These are phyloP conservation scores for Dryadula phaetusa DNA, from an alignment of 2,888 invertebrate genomes.

Conservation along the genomic window DNA sequence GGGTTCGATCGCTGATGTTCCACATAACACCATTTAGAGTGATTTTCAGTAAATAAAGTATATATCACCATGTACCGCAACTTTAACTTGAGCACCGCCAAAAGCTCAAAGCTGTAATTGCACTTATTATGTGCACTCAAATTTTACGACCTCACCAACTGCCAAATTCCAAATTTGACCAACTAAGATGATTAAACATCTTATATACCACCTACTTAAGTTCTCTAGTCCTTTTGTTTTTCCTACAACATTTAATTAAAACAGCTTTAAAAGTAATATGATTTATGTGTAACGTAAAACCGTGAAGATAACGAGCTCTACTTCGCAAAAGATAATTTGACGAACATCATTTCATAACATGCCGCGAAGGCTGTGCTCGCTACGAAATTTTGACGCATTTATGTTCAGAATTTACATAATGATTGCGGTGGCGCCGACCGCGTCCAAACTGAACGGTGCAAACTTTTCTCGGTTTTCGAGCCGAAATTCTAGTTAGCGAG, in stretches of 20 bases:
- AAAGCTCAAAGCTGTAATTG: conserved; percentile 70
- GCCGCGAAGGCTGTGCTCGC: conserved; percentile 61
- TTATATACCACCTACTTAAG: conserved; percentile 14
- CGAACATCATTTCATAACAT: conserved; percentile 59
- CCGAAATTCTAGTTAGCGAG: conserved; percentile 82
- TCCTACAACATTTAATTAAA: background rate
- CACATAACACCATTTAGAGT: conserved; percentile 73
- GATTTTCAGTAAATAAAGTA: conserved; percentile 79
- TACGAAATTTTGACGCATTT: conserved; percentile 61
- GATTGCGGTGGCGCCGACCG: conserved; percentile 78
- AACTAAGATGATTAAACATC: conserved; percentile 64
- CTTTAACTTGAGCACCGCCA: conserved; percentile 65
- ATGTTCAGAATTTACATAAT: conserved; percentile 76
- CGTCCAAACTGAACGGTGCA: conserved; percentile 65
- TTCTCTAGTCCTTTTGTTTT: background rate
- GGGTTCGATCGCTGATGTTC: conserved; percentile 58
- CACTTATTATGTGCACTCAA: conserved; percentile 81
- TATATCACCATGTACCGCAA: conserved; percentile 62
- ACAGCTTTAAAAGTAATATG: conserved; percentile 11
- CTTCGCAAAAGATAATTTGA: conserved; percentile 54
- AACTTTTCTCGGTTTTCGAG: conserved; percentile 82
- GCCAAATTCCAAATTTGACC: conserved; percentile 75
- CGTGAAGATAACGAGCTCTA: conserved; percentile 31
- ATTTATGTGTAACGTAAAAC: conserved; percentile 21
- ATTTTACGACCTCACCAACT: conserved; percentile 80